Percentiles rank a stretch among this genome's conserved stretches.
These are phyloP conservation scores for Heliconius hermathena DNA, from an alignment of 1,140 invertebrate genomes.

Conservation along the genomic window DNA sequence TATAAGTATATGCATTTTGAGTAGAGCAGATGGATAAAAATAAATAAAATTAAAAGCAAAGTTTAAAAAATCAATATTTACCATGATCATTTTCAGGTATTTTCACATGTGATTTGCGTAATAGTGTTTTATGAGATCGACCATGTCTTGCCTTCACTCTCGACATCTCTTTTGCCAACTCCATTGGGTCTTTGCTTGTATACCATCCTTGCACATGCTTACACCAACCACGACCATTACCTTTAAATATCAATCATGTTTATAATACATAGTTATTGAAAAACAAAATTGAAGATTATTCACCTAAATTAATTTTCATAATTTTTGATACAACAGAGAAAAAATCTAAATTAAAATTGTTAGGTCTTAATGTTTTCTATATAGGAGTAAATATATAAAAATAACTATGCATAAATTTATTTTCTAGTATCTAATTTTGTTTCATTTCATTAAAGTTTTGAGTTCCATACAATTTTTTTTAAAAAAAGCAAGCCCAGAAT, in stretches of 20 bases:
- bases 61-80: conserved; percentile 46
- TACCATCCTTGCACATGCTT: conserved; percentile 85
- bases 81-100: conserved; percentile 71
- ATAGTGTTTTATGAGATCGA: conserved; percentile 86
- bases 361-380: too few species aligned
- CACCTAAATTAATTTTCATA: too few species aligned
- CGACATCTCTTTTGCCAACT: conserved; percentile 84
- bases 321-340: too few species aligned
- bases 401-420: too few species aligned
- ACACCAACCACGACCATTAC: conserved; percentile 85
- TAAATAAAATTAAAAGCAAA: not conserved
- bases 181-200: conserved; percentile 79
- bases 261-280: not conserved
- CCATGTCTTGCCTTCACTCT: conserved; percentile 84
- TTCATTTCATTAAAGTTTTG: too few species aligned
- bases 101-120: conserved; percentile 85
- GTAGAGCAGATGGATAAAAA: not conserved
- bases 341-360: too few species aligned
- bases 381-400: too few species aligned
- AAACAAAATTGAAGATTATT: not conserved
- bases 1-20: too few species aligned
- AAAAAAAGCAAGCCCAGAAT: too few species aligned
- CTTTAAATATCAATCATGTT: conserved; percentile 43
- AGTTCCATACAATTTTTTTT: too few species aligned
- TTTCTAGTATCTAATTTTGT: too few species aligned